These are phyloP conservation scores for Ptilorrhoa leucosticta DNA, from an alignment of 2,113 vertebrate genomes.

Conservation along the genomic window DNA sequence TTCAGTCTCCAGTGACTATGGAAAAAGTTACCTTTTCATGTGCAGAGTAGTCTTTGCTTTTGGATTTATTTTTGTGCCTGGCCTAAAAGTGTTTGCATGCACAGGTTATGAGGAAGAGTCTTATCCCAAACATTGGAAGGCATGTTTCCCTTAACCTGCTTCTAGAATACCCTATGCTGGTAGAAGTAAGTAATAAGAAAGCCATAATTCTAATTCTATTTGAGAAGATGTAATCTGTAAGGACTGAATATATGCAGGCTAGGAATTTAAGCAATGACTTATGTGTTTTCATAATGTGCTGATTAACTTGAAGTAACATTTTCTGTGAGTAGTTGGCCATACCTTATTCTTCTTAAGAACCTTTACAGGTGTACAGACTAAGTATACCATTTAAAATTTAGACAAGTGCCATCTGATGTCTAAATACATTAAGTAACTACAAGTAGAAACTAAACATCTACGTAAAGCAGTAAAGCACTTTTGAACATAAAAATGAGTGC, in stretches of 20 bases:
- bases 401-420: neutral
- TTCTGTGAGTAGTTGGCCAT: neutral
- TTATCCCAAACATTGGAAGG: neutral
- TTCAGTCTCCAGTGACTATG: neutral
- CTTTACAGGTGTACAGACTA: neutral
- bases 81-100: neutral
- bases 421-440: conserved; percentile 29
- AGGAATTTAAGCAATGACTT: neutral
- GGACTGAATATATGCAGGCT: neutral
- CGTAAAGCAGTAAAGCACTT: neutral
- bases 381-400: neutral
- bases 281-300: neutral
- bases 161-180: neutral
- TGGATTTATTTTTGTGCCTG: neutral
- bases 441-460: conserved; percentile 13
- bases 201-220: neutral
- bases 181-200: neutral
- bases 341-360: neutral
- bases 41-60: neutral
- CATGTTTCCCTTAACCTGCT: neutral
- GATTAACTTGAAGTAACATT: neutral
- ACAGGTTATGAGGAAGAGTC: neutral
- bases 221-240: neutral
- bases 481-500: conserved; percentile 2
- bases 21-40: neutral